A percentile compares a stretch with the other conserved stretches of the same genome.
phyloP scores from a whole-genome alignment of 2,113 vertebrate species.

The Aleadryas rufinucha region DNA sequence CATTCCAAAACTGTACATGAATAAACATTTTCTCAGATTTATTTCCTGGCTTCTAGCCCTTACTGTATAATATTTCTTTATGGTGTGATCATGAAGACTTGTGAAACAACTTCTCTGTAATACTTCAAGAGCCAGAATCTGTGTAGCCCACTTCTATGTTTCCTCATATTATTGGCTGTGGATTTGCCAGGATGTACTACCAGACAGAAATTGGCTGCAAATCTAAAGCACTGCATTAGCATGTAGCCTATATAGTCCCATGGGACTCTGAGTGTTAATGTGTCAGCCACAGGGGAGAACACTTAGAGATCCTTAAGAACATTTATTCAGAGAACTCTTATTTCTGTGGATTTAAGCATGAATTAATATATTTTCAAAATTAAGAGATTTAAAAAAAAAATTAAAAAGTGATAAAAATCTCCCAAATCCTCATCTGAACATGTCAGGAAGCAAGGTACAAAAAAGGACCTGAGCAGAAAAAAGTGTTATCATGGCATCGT shows the following conservation, averaged over 20 bases:
- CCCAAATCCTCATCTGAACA: not conserved
- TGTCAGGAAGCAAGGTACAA: not conserved
- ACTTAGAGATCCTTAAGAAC: not conserved
- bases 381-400: not conserved
- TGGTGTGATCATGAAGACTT: not conserved
- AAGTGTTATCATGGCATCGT: not conserved
- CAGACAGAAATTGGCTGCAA: not conserved
- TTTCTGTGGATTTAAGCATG: not conserved
- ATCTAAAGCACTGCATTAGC: not conserved
- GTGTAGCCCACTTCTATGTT: not conserved
- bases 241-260: not conserved
- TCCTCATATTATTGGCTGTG: not conserved
- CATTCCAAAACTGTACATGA: not conserved
- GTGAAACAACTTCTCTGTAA: not conserved
- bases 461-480: not conserved
- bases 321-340: not conserved
- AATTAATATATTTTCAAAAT: not conserved
- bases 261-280: not conserved
- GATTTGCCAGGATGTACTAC: not conserved
- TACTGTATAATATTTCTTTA: not conserved
- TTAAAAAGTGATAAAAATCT: not conserved
- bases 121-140: not conserved
- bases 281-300: not conserved
- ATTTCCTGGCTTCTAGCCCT: not conserved
- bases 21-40: not conserved